Base-by-base conservation (phyloP, 2,113 vertebrate genomes). In the Ancistrus triradiatus region DNA sequence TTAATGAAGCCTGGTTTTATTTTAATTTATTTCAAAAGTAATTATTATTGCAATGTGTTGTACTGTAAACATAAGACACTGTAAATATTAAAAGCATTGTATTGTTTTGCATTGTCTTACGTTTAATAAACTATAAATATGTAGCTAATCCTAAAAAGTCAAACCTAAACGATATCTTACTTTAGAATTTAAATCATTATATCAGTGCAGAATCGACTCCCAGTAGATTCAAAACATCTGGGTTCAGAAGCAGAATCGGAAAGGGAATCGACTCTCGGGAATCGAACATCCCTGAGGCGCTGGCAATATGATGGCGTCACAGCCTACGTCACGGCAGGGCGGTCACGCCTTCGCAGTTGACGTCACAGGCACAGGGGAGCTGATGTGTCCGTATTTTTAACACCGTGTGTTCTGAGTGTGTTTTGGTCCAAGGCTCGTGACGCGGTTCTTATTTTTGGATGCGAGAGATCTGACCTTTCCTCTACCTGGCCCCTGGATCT, bases 381-480 rank as follows among this genome's bases (percentile, higher is more conserved):
- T 72, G 74, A 63, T 72, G 68, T 48, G 58, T 77, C 80, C 80
- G 74, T 79, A 78, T 83, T 79, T 78, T 85, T 87, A 70, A 85
- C 84, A 85, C 77, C 82, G 72, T 78, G 73, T 73, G 69, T 74
- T 80, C 66, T 80, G 73, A 63, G 76, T 77, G 37, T 74, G 75
- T 74, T 75, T 80, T 76, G 65, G 75, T 75, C 65, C 78, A 77
- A 52, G 72, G 76, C 79, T 78, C 72, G 78, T 88, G 86, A 89
- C 87, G 87, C 84, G 75, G 79, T 75, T 24, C 62, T 76, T 79
- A 76, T 76, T 82, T 75, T 77, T 70, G 69, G 72, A 75, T 75
- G 57, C 69, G 74, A 75, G 69, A 78, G 79, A 74, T 81, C 52
- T 85, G 79, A 86, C 84, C 79, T 86, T 84, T 85, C 70, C 47